Conservation (phyloP, 2,797 vertebrate genomes). For the Potorous gilbertii region DNA sequence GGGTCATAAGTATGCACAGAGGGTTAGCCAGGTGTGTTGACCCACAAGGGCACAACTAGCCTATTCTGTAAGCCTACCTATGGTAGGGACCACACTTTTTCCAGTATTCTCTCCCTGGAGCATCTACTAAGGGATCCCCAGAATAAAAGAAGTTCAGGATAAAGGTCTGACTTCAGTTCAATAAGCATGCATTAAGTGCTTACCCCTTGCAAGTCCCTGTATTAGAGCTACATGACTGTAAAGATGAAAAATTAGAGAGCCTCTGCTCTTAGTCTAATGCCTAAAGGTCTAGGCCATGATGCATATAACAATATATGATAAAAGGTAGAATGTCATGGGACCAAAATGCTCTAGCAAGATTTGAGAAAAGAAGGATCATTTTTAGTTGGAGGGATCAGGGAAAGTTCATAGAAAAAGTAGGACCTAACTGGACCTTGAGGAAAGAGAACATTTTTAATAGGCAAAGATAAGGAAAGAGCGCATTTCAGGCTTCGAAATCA, state of each 20-base stretch:
- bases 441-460: background rate
- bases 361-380: background rate
- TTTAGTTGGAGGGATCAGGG: background rate
- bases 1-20: background rate
- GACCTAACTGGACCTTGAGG: background rate
- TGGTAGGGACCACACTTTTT: background rate
- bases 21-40: background rate
- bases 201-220: background rate
- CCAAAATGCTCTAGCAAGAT: background rate
- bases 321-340: background rate
- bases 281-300: background rate
- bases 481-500: background rate
- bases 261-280: background rate
- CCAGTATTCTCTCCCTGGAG: background rate
- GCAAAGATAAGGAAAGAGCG: background rate
- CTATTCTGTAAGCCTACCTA: background rate
- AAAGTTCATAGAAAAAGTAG: background rate
- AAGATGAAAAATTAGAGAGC: background rate
- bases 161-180: background rate
- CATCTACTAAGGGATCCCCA: background rate
- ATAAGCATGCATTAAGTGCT: background rate
- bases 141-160: background rate
- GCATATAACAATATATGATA: background rate
- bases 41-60: background rate
- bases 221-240: background rate